Evolutionary conservation across 2,888 invertebrate genomes (phyloP).

Genomic region (Catocala sponsa): DNA sequence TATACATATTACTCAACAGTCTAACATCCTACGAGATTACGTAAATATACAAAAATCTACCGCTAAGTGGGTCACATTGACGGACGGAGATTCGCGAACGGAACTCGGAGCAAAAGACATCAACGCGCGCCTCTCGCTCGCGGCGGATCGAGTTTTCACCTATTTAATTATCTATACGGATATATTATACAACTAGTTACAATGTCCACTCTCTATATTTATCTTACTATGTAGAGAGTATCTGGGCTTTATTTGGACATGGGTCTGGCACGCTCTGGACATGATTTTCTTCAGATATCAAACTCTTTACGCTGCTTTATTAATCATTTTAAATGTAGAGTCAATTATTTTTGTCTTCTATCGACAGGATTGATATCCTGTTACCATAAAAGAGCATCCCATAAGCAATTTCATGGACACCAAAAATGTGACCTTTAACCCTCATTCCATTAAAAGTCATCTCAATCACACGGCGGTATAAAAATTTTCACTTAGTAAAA

Average conservation of each 20-base stretch:
- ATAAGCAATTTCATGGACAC: too few species aligned
- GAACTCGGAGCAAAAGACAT: constrained; percentile 52
- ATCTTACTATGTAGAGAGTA: constrained; percentile 22
- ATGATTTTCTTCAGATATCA: too few species aligned
- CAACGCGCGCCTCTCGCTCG: constrained; percentile 50
- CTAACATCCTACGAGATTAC: constrained; percentile 55
- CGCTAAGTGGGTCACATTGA: constrained; percentile 55
- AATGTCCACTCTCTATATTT: constrained; percentile 45
- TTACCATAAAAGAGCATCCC: too few species aligned
- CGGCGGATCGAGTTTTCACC: constrained; percentile 58
- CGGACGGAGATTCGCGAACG: constrained; percentile 55
- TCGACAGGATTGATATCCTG: too few species aligned
- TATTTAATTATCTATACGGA: constrained; percentile 51
- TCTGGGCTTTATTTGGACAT: not conserved
- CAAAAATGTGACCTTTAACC: too few species aligned
- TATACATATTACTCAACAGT: constrained; percentile 53
- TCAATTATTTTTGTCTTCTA: too few species aligned
- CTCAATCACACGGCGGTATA: too few species aligned
- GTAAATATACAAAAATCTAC: constrained; percentile 55
- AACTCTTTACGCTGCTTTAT: too few species aligned
- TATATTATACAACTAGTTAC: constrained; percentile 42
- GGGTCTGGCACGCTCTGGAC: too few species aligned
- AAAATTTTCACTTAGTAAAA: too few species aligned
- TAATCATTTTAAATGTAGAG: too few species aligned
- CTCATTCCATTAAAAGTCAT: too few species aligned